A percentile compares a stretch with the other conserved stretches of the same genome.
These are phyloP conservation scores for Cerceris rybyensis DNA, from an alignment of 2,888 invertebrate species.

Conservation along the genomic window DNA sequence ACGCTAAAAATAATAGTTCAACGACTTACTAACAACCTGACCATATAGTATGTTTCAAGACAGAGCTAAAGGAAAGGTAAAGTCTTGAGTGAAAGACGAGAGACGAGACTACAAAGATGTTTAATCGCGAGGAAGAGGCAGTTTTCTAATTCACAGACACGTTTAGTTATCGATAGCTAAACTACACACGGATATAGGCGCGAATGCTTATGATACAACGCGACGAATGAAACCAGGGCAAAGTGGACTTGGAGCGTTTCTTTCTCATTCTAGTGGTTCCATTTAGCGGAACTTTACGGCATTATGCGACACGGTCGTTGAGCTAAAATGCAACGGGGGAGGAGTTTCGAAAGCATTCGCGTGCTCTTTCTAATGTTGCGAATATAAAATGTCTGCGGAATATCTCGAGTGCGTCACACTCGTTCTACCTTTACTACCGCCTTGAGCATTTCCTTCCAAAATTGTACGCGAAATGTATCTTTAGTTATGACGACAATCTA, in stretches of 20 bases:
- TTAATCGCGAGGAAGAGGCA: background rate
- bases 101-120: background rate
- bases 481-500: background rate
- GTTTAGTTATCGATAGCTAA: conserved; percentile 28
- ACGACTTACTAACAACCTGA: no score
- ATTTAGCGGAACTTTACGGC: conserved; percentile 67
- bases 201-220: conserved; percentile 44
- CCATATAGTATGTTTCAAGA: no score
- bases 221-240: conserved; percentile 54
- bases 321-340: conserved; percentile 60
- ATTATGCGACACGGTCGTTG: conserved; percentile 64
- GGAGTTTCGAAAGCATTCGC: conserved; percentile 57
- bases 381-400: conserved; percentile 59
- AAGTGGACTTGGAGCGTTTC: conserved; percentile 64
- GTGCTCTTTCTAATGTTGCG: conserved; percentile 60
- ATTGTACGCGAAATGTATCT: conserved; percentile 13
- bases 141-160: background rate
- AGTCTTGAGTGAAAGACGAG: no score
- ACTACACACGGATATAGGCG: conserved; percentile 37
- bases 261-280: conserved; percentile 68
- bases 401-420: conserved; percentile 40
- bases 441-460: conserved; percentile 31
- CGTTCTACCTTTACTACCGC: conserved; percentile 12
- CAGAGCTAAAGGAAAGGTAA: no score
- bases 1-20: no score